Base-by-base conservation (phyloP, 2,797 vertebrate genomes). In the Eidolon dupreanum region DNA sequence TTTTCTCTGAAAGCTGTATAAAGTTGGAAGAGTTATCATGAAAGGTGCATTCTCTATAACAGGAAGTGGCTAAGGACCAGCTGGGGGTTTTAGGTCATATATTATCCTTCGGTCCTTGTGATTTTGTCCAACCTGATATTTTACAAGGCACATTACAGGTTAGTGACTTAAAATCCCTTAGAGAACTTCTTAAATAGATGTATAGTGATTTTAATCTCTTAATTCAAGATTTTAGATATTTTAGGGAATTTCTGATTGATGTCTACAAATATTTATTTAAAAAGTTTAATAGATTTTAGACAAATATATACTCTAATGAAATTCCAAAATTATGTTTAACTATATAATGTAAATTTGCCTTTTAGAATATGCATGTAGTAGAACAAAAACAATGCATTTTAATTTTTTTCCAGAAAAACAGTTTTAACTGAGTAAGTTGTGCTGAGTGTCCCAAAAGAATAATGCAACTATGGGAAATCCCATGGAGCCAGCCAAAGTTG, bases 161-260 rank as follows among this genome's bases (percentile, higher is more conserved):
- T 49, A 43, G 59, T 74, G 46, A 49, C 74, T 85, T 55, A 81
- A 59, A 89, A 68, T 33, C 8, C 17, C 51, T 90, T 73, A 53
- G 6, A 73, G 51, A 63, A 90, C 26, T 87, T 93, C 38, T 61
- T 88, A 95, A 94, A 74, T 79, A 95, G 2, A 41, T 90, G 90
- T 92, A 78, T 2, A 74, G 5, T 89, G 16, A 87, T 63, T 79
- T 82, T 87, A 59, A 63, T 17, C 26, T 84, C n/a, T 61, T 53
- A 59, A 75, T 87, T 88, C n/a, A 91, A 94, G 36, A 89, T 78
- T 96, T 83, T 59, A 74, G 22, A 51, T 43, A 90, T 70, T 88
- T 95, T 90, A 38, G 43, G 49, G 5, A 92, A 70, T 20, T 85
- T 93, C 41, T 38, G 22, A 20, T 74, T 85, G 91, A 53, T 51